Evolutionary conservation across 2,113 vertebrate genomes (phyloP).

Genomic region (Sclerurus mexicanus): DNA sequence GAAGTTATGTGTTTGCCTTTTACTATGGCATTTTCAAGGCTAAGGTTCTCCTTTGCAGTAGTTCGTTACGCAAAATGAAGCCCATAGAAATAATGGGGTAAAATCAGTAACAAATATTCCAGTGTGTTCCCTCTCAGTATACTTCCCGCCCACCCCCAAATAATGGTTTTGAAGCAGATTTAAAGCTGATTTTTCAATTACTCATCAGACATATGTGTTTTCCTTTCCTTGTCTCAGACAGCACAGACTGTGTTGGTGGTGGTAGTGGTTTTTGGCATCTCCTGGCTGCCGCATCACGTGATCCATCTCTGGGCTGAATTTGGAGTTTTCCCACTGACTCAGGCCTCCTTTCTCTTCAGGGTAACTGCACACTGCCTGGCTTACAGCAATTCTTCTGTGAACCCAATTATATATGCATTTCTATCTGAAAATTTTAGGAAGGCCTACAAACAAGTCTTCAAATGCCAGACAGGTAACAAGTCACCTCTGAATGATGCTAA

Average conservation of each 20-base stretch:
- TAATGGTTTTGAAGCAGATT: background rate
- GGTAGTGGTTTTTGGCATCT: slow-evolving; percentile 96
- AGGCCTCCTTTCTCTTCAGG: slow-evolving; percentile 90
- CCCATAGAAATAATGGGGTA: background rate
- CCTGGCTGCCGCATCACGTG: slow-evolving; percentile 95
- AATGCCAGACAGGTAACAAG: slow-evolving; percentile 73
- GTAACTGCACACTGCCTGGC: slow-evolving; percentile 92
- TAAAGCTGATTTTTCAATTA: background rate
- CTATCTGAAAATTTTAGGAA: slow-evolving; percentile 97
- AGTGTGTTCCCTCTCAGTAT: background rate
- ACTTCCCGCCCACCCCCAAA: background rate
- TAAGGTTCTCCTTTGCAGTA: background rate
- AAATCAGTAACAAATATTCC: background rate
- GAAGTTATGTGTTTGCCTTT: background rate
- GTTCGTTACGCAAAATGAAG: background rate
- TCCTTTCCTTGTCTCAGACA: slow-evolving; percentile 77
- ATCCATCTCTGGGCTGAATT: slow-evolving; percentile 95
- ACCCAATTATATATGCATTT: slow-evolving; percentile 96
- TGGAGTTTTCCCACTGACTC: slow-evolving; percentile 91
- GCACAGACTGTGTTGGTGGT: slow-evolving; percentile 96
- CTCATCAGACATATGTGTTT: slow-evolving; percentile 48
- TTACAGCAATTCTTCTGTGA: slow-evolving; percentile 98
- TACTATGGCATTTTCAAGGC: background rate
- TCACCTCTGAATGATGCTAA: slow-evolving; percentile 77
- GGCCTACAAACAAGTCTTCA: slow-evolving; percentile 96